Evolutionary conservation across 92 coral and sea anemone genomes (phyloP).

Genomic region (Isaurus tuberculatus): DNA sequence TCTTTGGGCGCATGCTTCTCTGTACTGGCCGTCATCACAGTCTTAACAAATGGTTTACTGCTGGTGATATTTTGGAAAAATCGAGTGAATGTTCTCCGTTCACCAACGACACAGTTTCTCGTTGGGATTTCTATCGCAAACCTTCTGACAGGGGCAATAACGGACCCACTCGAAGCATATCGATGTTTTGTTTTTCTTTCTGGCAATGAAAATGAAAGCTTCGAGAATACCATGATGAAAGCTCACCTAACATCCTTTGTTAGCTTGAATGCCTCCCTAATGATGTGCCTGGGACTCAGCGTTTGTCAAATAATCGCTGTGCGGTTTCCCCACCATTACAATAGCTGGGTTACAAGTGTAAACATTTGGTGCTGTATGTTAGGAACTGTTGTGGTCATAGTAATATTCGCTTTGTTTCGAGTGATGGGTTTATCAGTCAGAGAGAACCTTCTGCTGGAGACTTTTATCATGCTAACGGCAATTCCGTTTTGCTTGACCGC

Average conservation of each 20-base stretch:
- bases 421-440: conserved; percentile 23
- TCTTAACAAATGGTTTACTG: neutral
- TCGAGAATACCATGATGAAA: conserved; percentile 24
- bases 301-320: conserved; percentile 33
- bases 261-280: conserved; percentile 21
- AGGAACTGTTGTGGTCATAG: conserved; percentile 2
- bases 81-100: conserved; percentile 9
- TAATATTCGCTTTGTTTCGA: conserved; percentile 27
- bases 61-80: conserved; percentile 24
- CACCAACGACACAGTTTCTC: conserved; percentile 18
- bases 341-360: conserved; percentile 9
- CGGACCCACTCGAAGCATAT: conserved; percentile 34
- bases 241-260: conserved; percentile 34
- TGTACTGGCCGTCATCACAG: conserved; percentile 15
- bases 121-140: conserved; percentile 36
- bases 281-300: conserved; percentile 32
- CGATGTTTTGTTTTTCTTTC: conserved; percentile 8
- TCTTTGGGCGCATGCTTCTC: conserved; percentile 18
- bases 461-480: conserved; percentile 36
- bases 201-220: conserved; percentile 2
- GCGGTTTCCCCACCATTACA: conserved; percentile 25
- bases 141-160: conserved; percentile 28
- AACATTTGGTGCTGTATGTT: conserved; percentile 12
- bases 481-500: conserved; percentile 22
- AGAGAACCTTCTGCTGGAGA: conserved; percentile 22